A percentile compares a stretch with the other conserved stretches of the same genome.
These are phyloP conservation scores for Trachythela sp. DNA, from an alignment of 64 coral and sea anemone species.

Conservation along the genomic window DNA sequence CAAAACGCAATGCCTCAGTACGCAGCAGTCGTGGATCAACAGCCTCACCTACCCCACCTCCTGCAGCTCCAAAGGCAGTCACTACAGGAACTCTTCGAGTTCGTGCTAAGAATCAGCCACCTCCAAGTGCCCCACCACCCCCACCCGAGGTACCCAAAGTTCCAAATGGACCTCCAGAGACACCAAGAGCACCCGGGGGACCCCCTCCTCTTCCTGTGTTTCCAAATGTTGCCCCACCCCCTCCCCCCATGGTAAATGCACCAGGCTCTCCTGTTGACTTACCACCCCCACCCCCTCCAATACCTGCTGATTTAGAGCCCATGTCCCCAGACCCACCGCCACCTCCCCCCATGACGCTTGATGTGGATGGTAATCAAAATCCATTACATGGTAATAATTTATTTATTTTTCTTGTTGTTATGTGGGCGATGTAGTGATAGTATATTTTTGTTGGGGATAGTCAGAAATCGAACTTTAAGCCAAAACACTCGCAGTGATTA, in stretches of 20 bases:
- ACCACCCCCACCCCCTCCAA: not conserved
- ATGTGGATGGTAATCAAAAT: not conserved
- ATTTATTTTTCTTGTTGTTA: not conserved
- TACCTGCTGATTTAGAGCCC: not conserved
- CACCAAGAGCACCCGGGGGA: no score
- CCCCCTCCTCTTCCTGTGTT: not conserved
- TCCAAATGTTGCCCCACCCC: not conserved
- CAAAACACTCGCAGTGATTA: no score
- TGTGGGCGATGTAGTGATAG: not conserved
- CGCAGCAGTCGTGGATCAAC: not conserved
- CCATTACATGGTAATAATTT: not conserved
- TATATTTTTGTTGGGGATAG: no score
- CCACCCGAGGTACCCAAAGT: not conserved
- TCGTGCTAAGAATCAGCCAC: not conserved
- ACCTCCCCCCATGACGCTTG: not conserved
- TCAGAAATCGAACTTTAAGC: no score
- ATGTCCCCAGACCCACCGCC: constrained; percentile 8
- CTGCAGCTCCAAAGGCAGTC: not conserved
- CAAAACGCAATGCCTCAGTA: not conserved
- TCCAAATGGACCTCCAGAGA: no score
- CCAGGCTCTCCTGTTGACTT: not conserved
- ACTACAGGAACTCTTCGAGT: constrained; percentile 30
- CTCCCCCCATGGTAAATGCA: not conserved
- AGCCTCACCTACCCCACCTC: not conserved
- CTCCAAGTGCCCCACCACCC: constrained; percentile 1